phyloP scores from a whole-genome alignment of 2,888 invertebrate species.

The Sarcophaga rosellei region DNA sequence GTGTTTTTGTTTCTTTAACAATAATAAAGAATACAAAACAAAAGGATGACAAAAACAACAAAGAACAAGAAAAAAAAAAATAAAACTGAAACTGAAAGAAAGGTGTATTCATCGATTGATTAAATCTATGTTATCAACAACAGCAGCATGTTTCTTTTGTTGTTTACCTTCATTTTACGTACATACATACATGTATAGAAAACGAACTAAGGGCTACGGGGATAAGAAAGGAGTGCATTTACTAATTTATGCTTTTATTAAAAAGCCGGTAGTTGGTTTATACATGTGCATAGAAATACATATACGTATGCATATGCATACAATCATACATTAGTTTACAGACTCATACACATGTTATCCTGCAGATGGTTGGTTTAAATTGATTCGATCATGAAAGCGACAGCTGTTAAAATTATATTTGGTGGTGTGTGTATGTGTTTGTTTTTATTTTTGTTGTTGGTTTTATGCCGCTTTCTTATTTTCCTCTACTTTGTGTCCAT shows the following conservation, averaged over 20 bases:
- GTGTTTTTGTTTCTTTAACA: constrained; percentile 20
- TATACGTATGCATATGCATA: neutral
- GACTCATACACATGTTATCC: constrained; percentile 27
- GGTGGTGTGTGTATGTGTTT: neutral
- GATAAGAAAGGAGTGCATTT: neutral
- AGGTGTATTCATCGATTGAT: constrained; percentile 58
- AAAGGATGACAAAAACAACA: neutral
- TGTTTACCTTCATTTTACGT: neutral
- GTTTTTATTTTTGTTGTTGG: constrained; percentile 57
- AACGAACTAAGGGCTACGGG: neutral
- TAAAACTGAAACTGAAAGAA: constrained; percentile 12
- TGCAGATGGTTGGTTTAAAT: constrained; percentile 65
- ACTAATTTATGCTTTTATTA: constrained; percentile 40
- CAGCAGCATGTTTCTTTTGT: constrained; percentile 9
- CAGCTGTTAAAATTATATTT: constrained; percentile 57
- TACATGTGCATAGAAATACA: neutral
- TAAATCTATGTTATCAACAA: constrained; percentile 56
- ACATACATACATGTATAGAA: neutral
- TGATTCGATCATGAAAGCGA: constrained; percentile 55
- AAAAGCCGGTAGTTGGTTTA: constrained; percentile 40
- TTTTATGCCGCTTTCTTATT: constrained; percentile 26
- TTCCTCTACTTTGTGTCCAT: constrained; percentile 10
- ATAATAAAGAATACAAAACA: neutral
- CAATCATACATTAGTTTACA: neutral
- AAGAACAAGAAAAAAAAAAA: neutral